Evolutionary conservation across 2,888 invertebrate genomes (phyloP).

Genomic region (Lasioglossum lativentre): DNA sequence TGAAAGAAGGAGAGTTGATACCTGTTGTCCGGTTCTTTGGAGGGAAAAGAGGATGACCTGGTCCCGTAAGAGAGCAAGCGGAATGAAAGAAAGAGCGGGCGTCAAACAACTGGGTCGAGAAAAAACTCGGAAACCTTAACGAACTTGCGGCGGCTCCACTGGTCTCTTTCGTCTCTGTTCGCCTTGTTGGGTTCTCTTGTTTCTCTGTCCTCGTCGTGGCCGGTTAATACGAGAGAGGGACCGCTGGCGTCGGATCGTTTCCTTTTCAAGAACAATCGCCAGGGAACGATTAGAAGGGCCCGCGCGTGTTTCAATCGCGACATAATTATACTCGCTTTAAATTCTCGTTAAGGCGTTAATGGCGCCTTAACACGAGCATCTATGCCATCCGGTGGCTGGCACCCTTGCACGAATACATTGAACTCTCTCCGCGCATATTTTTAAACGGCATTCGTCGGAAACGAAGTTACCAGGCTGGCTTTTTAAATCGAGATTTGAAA

Average conservation of each 20-base stretch:
- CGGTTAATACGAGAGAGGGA: not conserved
- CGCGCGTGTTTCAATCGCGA: slow-evolving; percentile 60
- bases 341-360: slow-evolving; percentile 80
- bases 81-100: slow-evolving; percentile 69
- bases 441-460: not conserved
- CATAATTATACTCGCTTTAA: slow-evolving; percentile 80
- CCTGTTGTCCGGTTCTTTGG: slow-evolving; percentile 20
- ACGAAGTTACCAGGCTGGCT: not conserved
- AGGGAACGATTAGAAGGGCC: slow-evolving; percentile 53
- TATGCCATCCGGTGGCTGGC: not conserved
- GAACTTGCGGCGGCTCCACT: slow-evolving; percentile 64
- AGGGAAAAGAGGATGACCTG: slow-evolving; percentile 44
- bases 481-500: not conserved
- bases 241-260: slow-evolving; percentile 21
- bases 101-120: slow-evolving; percentile 70
- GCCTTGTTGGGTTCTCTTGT: slow-evolving; percentile 24
- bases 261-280: slow-evolving; percentile 72
- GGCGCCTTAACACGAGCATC: slow-evolving; percentile 58
- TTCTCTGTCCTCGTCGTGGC: slow-evolving; percentile 15
- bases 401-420: not conserved
- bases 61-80: slow-evolving; percentile 64
- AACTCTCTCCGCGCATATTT: not conserved
- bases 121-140: slow-evolving; percentile 73
- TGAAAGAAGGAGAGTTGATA: slow-evolving; percentile 1
- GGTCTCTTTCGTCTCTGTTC: slow-evolving; percentile 40